Percentiles rank a stretch among this genome's conserved stretches.
Evolutionary conservation across 2,797 vertebrate species (phyloP).

Genomic region (Jordanella pulchra): DNA sequence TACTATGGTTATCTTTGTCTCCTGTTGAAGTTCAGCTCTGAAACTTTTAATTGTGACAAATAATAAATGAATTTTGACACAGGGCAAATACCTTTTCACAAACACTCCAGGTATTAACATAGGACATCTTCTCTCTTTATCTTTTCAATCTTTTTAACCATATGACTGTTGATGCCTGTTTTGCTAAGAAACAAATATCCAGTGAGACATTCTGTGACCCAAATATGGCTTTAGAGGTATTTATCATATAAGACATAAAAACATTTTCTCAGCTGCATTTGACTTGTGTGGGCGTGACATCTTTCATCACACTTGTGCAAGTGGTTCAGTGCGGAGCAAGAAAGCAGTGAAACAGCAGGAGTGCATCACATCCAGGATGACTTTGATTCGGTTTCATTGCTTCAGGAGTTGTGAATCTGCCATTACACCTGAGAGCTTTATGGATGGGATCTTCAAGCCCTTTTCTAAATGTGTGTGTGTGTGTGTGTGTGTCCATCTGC

Average conservation of each 20-base stretch:
- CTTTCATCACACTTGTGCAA: constrained; percentile 48
- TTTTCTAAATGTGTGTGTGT: constrained; percentile 27
- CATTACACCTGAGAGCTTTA: constrained; percentile 53
- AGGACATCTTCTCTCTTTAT: not conserved
- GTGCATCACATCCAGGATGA: constrained; percentile 42
- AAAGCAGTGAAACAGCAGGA: constrained; percentile 37
- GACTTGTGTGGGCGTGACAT: constrained; percentile 32
- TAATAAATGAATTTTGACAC: not conserved
- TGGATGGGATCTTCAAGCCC: constrained; percentile 50
- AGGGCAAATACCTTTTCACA: not conserved
- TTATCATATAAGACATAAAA: constrained; percentile 2
- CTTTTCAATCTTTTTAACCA: not conserved
- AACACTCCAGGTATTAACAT: not conserved
- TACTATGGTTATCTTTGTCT: too few relatives aligned
- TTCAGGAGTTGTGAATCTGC: constrained; percentile 67
- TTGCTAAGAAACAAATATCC: not conserved
- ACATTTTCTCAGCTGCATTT: constrained; percentile 13
- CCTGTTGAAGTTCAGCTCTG: not conserved
- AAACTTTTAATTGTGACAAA: not conserved
- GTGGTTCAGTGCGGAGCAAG: constrained; percentile 28
- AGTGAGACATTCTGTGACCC: not conserved
- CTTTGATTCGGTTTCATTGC: constrained; percentile 67
- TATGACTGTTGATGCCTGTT: not conserved
- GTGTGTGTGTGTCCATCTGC: constrained; percentile 20
- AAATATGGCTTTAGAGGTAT: not conserved